Evolutionary conservation across 2,113 vertebrate genomes (phyloP).

Genomic region (Cyanoramphus novaezelandiae): DNA sequence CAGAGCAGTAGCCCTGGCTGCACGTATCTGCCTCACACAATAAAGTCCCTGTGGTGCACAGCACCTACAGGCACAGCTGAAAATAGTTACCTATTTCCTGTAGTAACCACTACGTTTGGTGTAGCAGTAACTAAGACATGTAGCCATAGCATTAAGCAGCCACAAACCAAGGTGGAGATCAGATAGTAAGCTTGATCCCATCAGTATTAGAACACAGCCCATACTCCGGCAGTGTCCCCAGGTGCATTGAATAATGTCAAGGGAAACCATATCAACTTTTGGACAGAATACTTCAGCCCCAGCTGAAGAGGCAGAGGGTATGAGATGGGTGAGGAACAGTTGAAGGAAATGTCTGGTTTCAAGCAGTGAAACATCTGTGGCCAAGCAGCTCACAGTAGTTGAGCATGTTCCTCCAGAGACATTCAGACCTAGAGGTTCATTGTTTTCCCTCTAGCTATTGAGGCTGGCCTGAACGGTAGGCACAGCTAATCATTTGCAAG

Average conservation of each 20-base stretch:
- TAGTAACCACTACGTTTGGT: background rate
- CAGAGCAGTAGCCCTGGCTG: background rate
- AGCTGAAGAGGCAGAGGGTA: background rate
- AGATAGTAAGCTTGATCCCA: background rate
- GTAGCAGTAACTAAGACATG: rapidly evolving
- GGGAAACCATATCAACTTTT: background rate
- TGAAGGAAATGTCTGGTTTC: background rate
- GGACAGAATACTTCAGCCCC: background rate
- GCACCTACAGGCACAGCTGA: background rate
- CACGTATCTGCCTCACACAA: background rate
- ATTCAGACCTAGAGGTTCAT: background rate
- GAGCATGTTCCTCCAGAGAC: background rate
- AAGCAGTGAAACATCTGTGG: background rate
- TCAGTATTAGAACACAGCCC: background rate
- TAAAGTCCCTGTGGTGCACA: background rate
- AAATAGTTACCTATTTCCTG: background rate
- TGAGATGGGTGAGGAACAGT: background rate
- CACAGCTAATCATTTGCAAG: background rate
- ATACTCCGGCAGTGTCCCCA: background rate
- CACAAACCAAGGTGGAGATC: background rate
- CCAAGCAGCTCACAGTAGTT: background rate
- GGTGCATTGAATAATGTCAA: rapidly evolving
- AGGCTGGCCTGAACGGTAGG: background rate
- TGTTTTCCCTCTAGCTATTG: background rate
- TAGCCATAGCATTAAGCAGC: background rate